Base-by-base conservation (phyloP, 1,140 invertebrate genomes). In the Drosophila pandora region DNA sequence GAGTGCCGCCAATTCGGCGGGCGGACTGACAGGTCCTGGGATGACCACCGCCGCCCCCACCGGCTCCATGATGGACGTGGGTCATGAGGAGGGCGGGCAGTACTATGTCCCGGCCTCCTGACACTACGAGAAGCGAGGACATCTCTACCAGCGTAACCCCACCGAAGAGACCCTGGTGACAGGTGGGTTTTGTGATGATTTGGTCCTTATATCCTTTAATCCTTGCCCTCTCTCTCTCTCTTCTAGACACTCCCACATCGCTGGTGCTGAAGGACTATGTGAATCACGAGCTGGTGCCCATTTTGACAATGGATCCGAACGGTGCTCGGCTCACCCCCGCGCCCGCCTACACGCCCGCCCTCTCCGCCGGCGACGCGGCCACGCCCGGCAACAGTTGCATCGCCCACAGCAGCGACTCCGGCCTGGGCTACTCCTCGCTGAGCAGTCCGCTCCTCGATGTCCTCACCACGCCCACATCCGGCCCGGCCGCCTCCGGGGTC, bases 141-240 rank as follows among this genome's bases (percentile, higher is more conserved):
- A 93, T 83, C 91, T 94, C 80, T 94, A 94, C 90, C 93, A 94
- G 82, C 93, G 94, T 75, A 95, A 94, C 91, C 92, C 94, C 90
- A 95, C 94, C 70, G 94, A 95, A 77, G 94, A 95, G 73, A 94
- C 94, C 41, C 92, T 94, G 72, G 91, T 92, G 60, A 85, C 90
- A 71, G 90, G 91, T 90, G 2, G 8, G 25, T 21, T 37, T 34
- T 8, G 0, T 9, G 9, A 10, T 34, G 0, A 10, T 8, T 34
- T 34, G 2, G 8, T 10, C 8, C 2, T 34, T 8, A 34, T 34
- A 8, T 34, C 32, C 32, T 34, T 34, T 34, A 34, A 34, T 34
- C 32, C 9, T 32, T n/a, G n/a, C n/a, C n/a, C 8, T 34, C 30
- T 45, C 3, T 54, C 12, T 17, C 39, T 48, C 3, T 93, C 92